Base-by-base conservation (phyloP, 2,113 vertebrate genomes). In the Dermatemys mawii region DNA sequence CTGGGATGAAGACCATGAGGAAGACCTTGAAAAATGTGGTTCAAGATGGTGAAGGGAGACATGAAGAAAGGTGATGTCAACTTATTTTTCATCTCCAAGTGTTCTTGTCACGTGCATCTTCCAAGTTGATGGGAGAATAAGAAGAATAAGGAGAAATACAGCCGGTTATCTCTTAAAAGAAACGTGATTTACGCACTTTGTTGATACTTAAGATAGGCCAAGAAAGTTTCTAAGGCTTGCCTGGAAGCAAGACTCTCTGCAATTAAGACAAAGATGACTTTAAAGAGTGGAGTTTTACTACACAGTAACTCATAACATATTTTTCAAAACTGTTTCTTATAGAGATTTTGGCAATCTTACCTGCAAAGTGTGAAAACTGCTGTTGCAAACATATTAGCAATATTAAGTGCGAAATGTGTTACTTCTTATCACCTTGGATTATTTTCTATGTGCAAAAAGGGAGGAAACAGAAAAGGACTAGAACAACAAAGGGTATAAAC, bases 81-180 rank as follows among this genome's bases (percentile, higher is more conserved):
- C 60, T n/a, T 35, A 16, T n/a, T 63, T 14, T 63, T 63, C 60
- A 63, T 35, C 27, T 57, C 55, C 55, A 57, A 63, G 7, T n/a
- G 17, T n/a, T 67, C 7, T 67, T 67, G 1, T 19, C 1, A n/a
- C n/a, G 16, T n/a, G 60, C 8, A n/a, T 67, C 35, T n/a, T 67
- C 32, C 32, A 67, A 67, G 60, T 19, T 67, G 32, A n/a, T 57
- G 55, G 55, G 27, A 57, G 10, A 32, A 57, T 53, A 53, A 4
- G 60, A 63, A 16, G 16, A 16, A 16, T 8, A 35, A 67, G 35
- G 8, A 5, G 35, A 17, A 35, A 9, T 63, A 63, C 35, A 70
- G 27, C 94, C 84, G 67, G 26, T 91, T 92, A 41, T n/a, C 78
- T 95, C 14, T 11, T 70, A 75, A 83, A 81, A 57, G 83, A 90